These are phyloP conservation scores for Cyphomyrus plagiostoma DNA, from an alignment of 2,113 vertebrate genomes.

Conservation along the genomic window DNA sequence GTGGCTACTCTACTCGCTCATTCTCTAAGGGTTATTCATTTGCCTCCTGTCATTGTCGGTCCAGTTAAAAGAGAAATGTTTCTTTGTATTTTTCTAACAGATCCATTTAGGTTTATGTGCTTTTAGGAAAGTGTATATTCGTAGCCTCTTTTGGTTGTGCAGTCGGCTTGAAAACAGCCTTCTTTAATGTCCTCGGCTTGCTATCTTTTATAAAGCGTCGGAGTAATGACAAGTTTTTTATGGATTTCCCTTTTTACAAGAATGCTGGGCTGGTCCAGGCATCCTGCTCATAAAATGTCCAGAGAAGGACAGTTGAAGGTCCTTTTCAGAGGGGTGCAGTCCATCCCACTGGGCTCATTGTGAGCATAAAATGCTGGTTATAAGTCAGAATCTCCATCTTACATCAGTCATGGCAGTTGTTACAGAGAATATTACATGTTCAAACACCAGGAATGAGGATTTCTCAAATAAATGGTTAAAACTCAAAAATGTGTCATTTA, in stretches of 20 bases:
- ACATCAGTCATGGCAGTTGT: background rate
- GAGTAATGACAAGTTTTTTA: background rate
- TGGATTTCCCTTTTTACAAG: background rate
- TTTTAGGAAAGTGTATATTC: background rate
- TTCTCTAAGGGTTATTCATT: background rate
- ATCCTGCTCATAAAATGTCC: background rate
- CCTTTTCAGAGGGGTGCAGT: background rate
- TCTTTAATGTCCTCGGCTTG: background rate
- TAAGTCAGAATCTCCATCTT: background rate
- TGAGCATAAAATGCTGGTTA: background rate
- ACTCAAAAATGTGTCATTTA: background rate
- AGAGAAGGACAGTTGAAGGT: background rate
- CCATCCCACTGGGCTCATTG: background rate
- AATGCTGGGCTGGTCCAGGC: background rate
- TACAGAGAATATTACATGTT: background rate
- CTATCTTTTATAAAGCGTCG: too few relatives aligned
- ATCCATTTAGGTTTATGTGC: background rate
- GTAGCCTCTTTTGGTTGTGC: background rate
- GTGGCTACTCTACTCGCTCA: background rate
- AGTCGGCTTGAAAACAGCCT: background rate
- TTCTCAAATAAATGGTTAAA: background rate
- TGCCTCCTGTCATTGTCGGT: background rate
- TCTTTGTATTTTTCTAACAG: slow-evolving; percentile 1
- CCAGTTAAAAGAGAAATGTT: slow-evolving; percentile 1
- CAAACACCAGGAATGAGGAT: background rate